A percentile compares a stretch with the other conserved stretches of the same genome.
phyloP scores from a whole-genome alignment of 2,888 invertebrate species.

The Yponomeuta sedellus region DNA sequence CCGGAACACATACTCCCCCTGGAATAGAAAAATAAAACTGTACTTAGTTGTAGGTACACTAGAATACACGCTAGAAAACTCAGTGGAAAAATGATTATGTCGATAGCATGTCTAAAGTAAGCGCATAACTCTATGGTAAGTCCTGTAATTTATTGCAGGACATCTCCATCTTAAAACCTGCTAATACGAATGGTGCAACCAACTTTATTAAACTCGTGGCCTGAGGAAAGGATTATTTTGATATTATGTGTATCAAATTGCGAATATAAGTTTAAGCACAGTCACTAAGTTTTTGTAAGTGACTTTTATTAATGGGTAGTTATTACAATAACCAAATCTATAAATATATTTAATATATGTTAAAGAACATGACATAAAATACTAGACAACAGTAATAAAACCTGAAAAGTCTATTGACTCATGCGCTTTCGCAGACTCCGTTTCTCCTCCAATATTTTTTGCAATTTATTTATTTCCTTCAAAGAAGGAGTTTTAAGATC shows the following conservation, averaged over 20 bases:
- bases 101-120: slow-evolving; percentile 23
- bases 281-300: background rate
- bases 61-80: no score
- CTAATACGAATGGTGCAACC: slow-evolving; percentile 38
- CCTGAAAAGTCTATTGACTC: slow-evolving; percentile 19
- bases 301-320: background rate
- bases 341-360: background rate
- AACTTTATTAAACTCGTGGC: slow-evolving; percentile 33
- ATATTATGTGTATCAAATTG: background rate
- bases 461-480: slow-evolving; percentile 66
- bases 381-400: background rate
- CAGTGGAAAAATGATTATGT: background rate
- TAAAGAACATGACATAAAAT: slow-evolving; percentile 5
- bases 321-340: background rate
- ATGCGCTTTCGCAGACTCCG: slow-evolving; percentile 49
- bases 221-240: slow-evolving; percentile 20
- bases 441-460: slow-evolving; percentile 66
- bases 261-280: background rate
- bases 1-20: no score
- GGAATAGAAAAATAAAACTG: no score
- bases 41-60: no score
- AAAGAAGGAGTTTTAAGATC: slow-evolving; percentile 30
- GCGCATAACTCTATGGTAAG: slow-evolving; percentile 29
- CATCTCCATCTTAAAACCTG: slow-evolving; percentile 45
- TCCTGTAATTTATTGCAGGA: slow-evolving; percentile 40